Conservation (phyloP, 2,888 invertebrate genomes). For the Steinernema scapterisci region DNA sequence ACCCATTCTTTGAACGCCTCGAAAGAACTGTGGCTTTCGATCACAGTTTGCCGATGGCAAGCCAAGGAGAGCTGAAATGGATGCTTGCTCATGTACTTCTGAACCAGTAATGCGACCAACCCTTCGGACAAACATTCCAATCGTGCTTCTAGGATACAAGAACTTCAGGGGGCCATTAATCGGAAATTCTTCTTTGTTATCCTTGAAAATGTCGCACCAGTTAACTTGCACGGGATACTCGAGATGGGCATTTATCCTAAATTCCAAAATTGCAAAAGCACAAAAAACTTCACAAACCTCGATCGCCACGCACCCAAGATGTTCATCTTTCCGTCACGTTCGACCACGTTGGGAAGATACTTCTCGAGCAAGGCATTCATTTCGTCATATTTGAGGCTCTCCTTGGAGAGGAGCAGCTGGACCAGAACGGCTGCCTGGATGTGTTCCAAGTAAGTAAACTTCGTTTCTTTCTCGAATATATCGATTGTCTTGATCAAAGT, state of each 20-base stretch:
- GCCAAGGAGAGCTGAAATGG: not conserved
- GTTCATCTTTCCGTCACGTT: not conserved
- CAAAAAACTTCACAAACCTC: not conserved
- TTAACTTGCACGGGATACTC: not conserved
- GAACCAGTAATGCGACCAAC: not conserved
- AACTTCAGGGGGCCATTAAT: not conserved
- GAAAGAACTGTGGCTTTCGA: not conserved
- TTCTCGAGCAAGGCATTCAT: not conserved
- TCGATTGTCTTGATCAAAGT: constrained; percentile 1
- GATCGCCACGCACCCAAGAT: not conserved
- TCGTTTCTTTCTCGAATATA: not conserved
- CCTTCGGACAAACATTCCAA: constrained; percentile 21
- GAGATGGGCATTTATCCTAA: not conserved
- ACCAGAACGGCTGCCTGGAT: constrained; percentile 2
- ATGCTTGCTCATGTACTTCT: not conserved
- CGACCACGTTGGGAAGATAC: not conserved
- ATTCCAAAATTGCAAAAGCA: not conserved
- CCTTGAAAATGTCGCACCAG: not conserved
- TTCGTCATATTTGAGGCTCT: not conserved
- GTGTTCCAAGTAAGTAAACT: constrained; percentile 13
- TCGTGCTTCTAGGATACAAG: not conserved
- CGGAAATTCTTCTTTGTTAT: not conserved
- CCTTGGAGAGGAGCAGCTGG: constrained; percentile 18
- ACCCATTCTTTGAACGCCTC: not conserved
- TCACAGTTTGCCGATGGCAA: not conserved